phyloP scores from a whole-genome alignment of 2,888 invertebrate genomes.

The Pelosia muscerda region DNA sequence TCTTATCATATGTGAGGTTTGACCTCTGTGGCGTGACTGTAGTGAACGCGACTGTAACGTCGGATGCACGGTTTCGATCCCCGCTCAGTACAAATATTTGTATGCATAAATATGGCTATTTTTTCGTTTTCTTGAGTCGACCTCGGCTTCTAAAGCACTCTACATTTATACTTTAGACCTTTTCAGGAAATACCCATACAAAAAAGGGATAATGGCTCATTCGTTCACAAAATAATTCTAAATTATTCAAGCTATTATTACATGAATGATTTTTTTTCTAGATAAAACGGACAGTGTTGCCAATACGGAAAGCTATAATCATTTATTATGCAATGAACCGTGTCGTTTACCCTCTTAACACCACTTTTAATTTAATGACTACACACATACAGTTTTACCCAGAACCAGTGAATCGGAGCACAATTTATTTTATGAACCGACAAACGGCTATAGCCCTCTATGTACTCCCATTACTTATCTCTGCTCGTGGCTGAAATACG shows the following conservation, averaged over 20 bases:
- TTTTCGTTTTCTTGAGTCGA: no score
- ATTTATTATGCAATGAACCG: constrained; percentile 47
- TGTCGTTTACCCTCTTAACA: constrained; percentile 43
- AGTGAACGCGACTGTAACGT: no score
- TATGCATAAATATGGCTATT: no score
- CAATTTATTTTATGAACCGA: constrained; percentile 27
- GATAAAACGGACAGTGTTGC: constrained; percentile 22
- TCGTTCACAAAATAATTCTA: no score
- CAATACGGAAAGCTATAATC: constrained; percentile 39
- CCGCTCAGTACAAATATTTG: no score
- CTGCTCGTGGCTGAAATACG: constrained; percentile 2
- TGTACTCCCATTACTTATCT: constrained; percentile 13
- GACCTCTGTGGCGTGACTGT: no score
- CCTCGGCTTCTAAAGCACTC: no score
- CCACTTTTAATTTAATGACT: constrained; percentile 47
- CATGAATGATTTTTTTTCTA: not conserved
- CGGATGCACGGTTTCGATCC: no score
- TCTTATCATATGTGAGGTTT: no score
- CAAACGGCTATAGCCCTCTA: constrained; percentile 20
- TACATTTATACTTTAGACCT: no score
- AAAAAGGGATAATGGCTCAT: constrained; percentile 3
- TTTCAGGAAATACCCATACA: no score
- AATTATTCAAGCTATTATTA: constrained; percentile 4
- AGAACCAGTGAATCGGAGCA: constrained; percentile 21
- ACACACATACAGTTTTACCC: constrained; percentile 16